These are phyloP conservation scores for Caiman crocodilus DNA, from an alignment of 2,797 vertebrate species.

Conservation along the genomic window DNA sequence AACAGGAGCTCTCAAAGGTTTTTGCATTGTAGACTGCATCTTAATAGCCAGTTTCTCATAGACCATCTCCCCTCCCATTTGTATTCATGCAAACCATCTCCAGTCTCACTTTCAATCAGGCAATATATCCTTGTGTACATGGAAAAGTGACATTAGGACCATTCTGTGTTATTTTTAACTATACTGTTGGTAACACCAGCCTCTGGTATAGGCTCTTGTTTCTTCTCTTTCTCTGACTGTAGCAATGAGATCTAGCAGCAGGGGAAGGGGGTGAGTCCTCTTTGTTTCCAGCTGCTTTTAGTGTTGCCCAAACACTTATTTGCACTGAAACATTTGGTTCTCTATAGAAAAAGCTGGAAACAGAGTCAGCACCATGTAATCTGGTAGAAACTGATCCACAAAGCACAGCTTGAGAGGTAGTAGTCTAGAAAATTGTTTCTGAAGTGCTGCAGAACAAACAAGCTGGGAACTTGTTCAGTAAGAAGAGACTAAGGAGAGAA, in stretches of 20 bases:
- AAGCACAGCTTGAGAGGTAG: not conserved
- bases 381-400: not conserved
- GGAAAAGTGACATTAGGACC: not conserved
- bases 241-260: not conserved
- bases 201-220: not conserved
- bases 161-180: not conserved
- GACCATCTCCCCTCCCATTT: not conserved
- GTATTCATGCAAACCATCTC: not conserved
- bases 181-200: not conserved
- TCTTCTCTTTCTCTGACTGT: not conserved
- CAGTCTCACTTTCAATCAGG: not conserved
- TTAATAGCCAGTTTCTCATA: not conserved
- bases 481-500: constrained; percentile 18
- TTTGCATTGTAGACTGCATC: not conserved
- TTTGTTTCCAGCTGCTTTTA: constrained; percentile 32
- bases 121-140: not conserved
- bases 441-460: not conserved
- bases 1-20: not conserved
- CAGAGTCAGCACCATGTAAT: constrained; percentile 24
- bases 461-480: not conserved
- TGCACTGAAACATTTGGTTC: constrained; percentile 51
- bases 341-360: constrained; percentile 12
- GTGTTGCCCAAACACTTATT: not conserved
- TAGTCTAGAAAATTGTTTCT: constrained; percentile 1
- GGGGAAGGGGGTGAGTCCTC: not conserved